Evolutionary conservation across 2,888 invertebrate species (phyloP).

Genomic region (Laothoe populi): DNA sequence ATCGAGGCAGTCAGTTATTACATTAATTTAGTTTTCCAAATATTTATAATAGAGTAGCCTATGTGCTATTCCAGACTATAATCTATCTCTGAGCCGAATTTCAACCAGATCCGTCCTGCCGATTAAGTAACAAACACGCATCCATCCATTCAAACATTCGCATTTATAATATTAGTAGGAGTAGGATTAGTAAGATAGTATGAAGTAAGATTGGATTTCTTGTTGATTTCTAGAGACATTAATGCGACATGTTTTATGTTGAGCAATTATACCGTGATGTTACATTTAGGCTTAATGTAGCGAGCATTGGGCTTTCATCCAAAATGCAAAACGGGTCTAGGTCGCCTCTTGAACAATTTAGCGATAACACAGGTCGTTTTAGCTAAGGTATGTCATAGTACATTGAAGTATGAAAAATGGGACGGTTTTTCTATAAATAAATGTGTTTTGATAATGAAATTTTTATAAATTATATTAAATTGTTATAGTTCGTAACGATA

Average conservation of each 20-base stretch:
- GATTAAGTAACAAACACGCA: no score
- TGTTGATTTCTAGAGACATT: slow-evolving; percentile 7
- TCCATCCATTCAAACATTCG: no score
- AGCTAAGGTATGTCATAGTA: not conserved
- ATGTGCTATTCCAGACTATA: no score
- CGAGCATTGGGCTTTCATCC: slow-evolving; percentile 69
- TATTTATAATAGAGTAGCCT: no score
- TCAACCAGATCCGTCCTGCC: no score
- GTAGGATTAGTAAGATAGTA: no score
- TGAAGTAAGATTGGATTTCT: slow-evolving; percentile 9
- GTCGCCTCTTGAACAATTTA: slow-evolving; percentile 43
- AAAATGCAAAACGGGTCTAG: slow-evolving; percentile 72
- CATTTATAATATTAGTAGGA: no score
- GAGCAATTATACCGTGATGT: slow-evolving; percentile 45
- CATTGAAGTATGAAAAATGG: not conserved
- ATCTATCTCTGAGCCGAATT: no score
- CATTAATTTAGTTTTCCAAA: no score
- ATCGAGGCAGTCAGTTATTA: no score
- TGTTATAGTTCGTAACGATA: no score
- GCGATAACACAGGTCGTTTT: slow-evolving; percentile 8
- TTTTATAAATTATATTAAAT: not conserved
- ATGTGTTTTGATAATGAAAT: not conserved
- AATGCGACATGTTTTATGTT: not conserved
- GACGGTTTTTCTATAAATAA: not conserved
- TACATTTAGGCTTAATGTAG: slow-evolving; percentile 55